Evolutionary conservation across 2,888 invertebrate species (phyloP).

Genomic region (Elgonia sp.): DNA sequence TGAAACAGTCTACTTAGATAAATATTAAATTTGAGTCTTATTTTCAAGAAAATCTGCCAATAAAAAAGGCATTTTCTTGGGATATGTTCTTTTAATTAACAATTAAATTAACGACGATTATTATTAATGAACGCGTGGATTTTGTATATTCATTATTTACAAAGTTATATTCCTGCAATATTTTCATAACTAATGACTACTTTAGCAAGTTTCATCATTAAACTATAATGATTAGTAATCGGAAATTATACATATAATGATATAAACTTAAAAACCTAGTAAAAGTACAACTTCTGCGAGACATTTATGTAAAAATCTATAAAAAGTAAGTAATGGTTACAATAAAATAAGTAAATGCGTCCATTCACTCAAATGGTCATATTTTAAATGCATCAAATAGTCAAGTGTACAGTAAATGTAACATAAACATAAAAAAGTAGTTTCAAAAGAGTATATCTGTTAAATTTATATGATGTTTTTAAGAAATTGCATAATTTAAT

Average conservation of each 20-base stretch:
- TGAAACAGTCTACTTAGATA: too few species aligned
- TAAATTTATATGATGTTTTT: too few species aligned
- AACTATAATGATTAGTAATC: not conserved
- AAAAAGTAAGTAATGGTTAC: conserved; percentile 61
- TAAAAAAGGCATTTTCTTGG: too few species aligned
- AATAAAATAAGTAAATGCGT: conserved; percentile 78
- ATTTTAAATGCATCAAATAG: conserved; percentile 5
- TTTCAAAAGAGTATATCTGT: not conserved
- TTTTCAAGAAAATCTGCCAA: too few species aligned
- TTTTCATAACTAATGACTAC: too few species aligned
- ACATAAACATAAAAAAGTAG: not conserved
- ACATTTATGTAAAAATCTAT: not conserved
- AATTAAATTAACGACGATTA: too few species aligned
- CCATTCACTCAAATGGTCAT: conserved; percentile 66
- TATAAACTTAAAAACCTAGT: conserved; percentile 33
- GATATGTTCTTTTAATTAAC: too few species aligned
- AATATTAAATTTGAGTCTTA: too few species aligned
- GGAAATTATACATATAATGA: conserved; percentile 4
- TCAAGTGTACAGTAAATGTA: not conserved
- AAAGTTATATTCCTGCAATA: too few species aligned
- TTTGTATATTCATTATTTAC: conserved; percentile 62
- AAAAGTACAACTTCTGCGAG: conserved; percentile 16
- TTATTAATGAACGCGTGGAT: too few species aligned
- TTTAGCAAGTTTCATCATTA: too few species aligned
- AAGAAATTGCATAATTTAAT: too few species aligned